Percentiles rank a stretch among this genome's conserved stretches.
Conservation (phyloP, 2,888 invertebrate genomes). For the Cephonodes hylas region DNA sequence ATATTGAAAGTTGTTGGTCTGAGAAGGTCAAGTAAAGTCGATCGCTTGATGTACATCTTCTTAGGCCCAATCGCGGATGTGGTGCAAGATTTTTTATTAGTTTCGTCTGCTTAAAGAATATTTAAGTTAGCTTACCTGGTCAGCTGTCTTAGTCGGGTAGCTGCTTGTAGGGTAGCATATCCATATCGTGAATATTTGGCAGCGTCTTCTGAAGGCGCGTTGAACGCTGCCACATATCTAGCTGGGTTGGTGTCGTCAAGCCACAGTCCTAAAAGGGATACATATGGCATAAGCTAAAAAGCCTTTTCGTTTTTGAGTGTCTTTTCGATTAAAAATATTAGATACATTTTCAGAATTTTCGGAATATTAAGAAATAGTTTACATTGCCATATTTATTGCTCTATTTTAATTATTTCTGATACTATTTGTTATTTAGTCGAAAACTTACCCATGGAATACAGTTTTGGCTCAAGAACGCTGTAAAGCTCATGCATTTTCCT, state of each 20-base stretch:
- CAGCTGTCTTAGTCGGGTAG: constrained; percentile 78
- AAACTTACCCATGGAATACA: constrained; percentile 85
- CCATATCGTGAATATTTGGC: constrained; percentile 83
- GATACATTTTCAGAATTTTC: too few relatives aligned
- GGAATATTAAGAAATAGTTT: too few relatives aligned
- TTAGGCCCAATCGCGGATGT: neutral
- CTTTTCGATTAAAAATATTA: too few relatives aligned
- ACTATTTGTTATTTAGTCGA: neutral
- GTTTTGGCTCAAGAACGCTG: constrained; percentile 83
- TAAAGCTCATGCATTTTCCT: constrained; percentile 84
- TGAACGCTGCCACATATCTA: constrained; percentile 86
- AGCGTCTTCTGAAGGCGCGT: constrained; percentile 83
- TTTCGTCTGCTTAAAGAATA: neutral
- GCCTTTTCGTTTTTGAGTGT: too few relatives aligned
- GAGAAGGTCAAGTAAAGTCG: neutral
- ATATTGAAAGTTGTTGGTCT: neutral
- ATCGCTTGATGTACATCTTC: neutral
- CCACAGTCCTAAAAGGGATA: constrained; percentile 79
- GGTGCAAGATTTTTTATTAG: neutral
- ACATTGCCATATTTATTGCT: neutral
- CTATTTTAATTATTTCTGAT: neutral
- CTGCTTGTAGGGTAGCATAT: constrained; percentile 85
- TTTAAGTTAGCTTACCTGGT: constrained; percentile 79
- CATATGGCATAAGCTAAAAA: neutral
- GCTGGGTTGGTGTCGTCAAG: constrained; percentile 84